Percentiles rank a stretch among this genome's conserved stretches.
Evolutionary conservation across 2,113 vertebrate species (phyloP).

Genomic region (Megatriorchis doriae): DNA sequence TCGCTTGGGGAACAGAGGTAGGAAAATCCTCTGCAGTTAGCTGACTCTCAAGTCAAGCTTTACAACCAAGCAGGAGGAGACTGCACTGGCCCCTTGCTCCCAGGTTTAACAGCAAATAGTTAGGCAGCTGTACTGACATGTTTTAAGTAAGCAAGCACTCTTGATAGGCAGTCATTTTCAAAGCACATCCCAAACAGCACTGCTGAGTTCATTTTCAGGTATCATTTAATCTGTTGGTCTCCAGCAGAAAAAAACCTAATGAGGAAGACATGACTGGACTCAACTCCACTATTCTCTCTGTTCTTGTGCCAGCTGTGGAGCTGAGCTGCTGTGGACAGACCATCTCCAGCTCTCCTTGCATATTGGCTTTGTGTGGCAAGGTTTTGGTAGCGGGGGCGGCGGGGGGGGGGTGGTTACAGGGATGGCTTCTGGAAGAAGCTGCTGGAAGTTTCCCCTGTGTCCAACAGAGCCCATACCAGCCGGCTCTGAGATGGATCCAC

Average conservation of each 20-base stretch:
- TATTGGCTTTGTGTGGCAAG: too few species aligned
- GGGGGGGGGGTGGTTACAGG: too few species aligned
- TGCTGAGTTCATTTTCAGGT: neutral
- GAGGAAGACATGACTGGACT: neutral
- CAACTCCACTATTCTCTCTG: too few species aligned
- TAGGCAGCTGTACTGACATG: neutral
- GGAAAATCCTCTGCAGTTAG: neutral
- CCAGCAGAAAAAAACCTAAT: neutral
- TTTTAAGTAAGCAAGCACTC: neutral
- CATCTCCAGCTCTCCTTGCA: neutral
- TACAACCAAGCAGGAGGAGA: neutral
- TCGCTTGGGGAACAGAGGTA: fast-evolving
- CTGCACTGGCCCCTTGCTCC: neutral
- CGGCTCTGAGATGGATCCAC: too few species aligned
- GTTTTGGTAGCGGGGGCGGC: too few species aligned
- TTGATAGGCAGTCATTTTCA: neutral
- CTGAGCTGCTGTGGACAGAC: neutral
- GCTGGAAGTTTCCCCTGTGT: too few species aligned
- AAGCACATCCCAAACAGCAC: neutral
- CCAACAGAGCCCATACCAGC: too few species aligned
- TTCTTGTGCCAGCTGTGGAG: neutral
- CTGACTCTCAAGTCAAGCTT: neutral
- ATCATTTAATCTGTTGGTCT: neutral
- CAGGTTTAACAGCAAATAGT: neutral
- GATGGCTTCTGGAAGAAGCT: too few species aligned